Evolutionary conservation across 2,888 invertebrate species (phyloP).

Genomic region (Nomada fucata): DNA sequence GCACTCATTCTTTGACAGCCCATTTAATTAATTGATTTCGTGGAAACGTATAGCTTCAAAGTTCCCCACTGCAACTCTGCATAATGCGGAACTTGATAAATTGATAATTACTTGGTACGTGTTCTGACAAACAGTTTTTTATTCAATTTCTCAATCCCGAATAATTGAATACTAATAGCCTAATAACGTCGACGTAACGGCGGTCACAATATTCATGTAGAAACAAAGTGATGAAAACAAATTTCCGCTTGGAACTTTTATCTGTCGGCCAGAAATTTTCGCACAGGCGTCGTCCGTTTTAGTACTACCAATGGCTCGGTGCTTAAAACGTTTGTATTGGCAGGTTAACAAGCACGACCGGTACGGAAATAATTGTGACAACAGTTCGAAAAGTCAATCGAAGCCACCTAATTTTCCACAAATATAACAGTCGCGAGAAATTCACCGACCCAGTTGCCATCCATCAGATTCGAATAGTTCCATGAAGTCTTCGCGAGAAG

Average conservation of each 20-base stretch:
- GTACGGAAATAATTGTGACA: too few species aligned
- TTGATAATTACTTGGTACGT: background rate
- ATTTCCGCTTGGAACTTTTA: too few species aligned
- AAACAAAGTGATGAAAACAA: too few species aligned
- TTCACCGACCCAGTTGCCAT: background rate
- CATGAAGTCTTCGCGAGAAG: background rate
- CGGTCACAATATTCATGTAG: too few species aligned
- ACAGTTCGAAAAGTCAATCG: background rate
- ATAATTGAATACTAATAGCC: background rate
- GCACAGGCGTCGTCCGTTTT: too few species aligned
- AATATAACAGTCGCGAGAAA: background rate
- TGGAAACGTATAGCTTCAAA: background rate
- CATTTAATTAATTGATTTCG: slow-evolving; percentile 15
- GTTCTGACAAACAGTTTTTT: background rate
- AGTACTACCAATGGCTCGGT: too few species aligned
- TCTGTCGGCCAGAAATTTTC: too few species aligned
- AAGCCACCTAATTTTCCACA: background rate
- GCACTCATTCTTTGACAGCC: background rate
- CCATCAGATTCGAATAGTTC: background rate
- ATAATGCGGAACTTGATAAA: background rate
- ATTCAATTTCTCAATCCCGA: background rate
- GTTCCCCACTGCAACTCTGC: too few species aligned
- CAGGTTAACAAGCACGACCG: too few species aligned
- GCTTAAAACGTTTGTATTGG: too few species aligned
- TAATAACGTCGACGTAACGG: too few species aligned